phyloP scores from a whole-genome alignment of 2,888 invertebrate species.

The Cheilosia urbana region DNA sequence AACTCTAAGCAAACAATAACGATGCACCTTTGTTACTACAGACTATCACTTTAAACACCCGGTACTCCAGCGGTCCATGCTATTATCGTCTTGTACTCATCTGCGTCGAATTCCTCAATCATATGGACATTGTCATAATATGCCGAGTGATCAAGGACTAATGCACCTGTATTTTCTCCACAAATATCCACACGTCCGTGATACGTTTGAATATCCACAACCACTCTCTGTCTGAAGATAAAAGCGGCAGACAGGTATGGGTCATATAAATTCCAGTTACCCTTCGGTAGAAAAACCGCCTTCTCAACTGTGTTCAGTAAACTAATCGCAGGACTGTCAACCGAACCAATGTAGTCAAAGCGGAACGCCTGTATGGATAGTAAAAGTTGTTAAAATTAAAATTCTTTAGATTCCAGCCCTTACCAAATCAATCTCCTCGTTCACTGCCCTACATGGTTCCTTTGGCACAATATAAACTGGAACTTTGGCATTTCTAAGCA shows the following conservation, averaged over 20 bases:
- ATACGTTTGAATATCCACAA: conserved; percentile 77
- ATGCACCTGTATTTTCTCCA: conserved; percentile 86
- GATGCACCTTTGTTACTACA: background rate
- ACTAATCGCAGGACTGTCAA: conserved; percentile 80
- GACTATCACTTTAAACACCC: background rate
- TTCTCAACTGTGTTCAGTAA: conserved; percentile 85
- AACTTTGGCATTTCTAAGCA: conserved; percentile 85
- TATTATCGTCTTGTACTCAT: conserved; percentile 76
- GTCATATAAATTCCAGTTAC: conserved; percentile 84
- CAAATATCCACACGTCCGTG: conserved; percentile 86
- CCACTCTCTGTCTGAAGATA: conserved; percentile 82
- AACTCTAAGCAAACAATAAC: background rate
- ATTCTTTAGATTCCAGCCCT: background rate
- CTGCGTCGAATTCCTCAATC: conserved; percentile 75
- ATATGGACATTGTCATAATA: conserved; percentile 70
- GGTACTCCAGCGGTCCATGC: conserved; percentile 77
- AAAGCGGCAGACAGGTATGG: conserved; percentile 84
- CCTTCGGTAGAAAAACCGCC: conserved; percentile 75
- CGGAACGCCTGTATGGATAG: conserved; percentile 84
- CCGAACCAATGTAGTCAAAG: conserved; percentile 78
- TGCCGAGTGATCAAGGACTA: conserved; percentile 85
- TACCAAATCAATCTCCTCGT: conserved; percentile 77
- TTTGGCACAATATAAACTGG: conserved; percentile 87
- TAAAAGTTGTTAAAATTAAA: background rate
- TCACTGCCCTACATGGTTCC: conserved; percentile 86